A percentile compares a stretch with the other conserved stretches of the same genome.
phyloP scores from a whole-genome alignment of 2,888 invertebrate species.

The Pelosia muscerda region DNA sequence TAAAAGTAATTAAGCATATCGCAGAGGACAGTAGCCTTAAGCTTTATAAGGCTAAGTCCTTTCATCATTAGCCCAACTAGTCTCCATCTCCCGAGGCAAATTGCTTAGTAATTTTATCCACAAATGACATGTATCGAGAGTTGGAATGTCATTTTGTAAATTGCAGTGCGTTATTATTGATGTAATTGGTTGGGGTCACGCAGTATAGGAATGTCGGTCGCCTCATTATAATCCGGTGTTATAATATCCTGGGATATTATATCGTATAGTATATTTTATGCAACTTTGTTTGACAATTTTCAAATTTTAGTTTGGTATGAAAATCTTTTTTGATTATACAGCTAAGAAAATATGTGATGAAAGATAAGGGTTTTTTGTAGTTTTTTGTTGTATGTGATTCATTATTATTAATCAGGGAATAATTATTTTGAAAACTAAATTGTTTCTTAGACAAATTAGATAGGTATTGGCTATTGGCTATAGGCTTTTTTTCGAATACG shows the following conservation, averaged over 20 bases:
- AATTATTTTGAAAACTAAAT: too few species aligned
- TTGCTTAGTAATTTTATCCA: constrained; percentile 70
- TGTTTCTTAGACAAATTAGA: too few species aligned
- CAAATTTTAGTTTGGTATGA: background rate
- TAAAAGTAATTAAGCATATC: background rate
- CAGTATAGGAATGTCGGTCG: constrained; percentile 67
- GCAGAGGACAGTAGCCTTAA: constrained; percentile 40
- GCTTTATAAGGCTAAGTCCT: constrained; percentile 30
- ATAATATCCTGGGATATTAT: constrained; percentile 19
- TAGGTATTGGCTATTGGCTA: too few species aligned
- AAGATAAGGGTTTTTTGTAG: too few species aligned
- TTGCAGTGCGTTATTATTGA: constrained; percentile 66
- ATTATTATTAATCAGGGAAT: too few species aligned
- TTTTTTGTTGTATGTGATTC: too few species aligned
- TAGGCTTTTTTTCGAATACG: too few species aligned
- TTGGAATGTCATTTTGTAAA: constrained; percentile 81
- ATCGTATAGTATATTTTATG: background rate
- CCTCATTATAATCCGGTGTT: constrained; percentile 37
- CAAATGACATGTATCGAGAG: constrained; percentile 74
- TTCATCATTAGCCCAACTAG: constrained; percentile 52
- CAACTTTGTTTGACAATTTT: background rate
- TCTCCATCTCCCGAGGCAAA: constrained; percentile 60
- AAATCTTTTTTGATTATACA: background rate
- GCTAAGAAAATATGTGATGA: too few species aligned
- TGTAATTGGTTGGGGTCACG: constrained; percentile 74